Evolutionary conservation across 2,113 vertebrate species (phyloP).

Genomic region (Gallinago undulata): DNA sequence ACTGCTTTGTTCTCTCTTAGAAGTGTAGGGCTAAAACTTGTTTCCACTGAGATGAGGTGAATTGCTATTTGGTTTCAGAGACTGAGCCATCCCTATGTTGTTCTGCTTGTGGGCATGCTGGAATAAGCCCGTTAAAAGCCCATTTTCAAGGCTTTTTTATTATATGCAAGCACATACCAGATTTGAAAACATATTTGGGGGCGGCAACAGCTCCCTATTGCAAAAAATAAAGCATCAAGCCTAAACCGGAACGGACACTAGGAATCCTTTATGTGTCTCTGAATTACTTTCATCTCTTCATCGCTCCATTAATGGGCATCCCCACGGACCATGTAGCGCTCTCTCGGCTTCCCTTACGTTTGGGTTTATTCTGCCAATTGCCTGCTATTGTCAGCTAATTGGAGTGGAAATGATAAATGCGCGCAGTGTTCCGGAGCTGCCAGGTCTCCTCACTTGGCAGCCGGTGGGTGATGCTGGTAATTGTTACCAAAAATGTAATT

Average conservation of each 20-base stretch:
- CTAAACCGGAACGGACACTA: neutral
- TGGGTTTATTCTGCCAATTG: slow-evolving; percentile 40
- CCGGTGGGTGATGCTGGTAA: slow-evolving; percentile 38
- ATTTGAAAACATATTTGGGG: neutral
- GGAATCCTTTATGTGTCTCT: slow-evolving; percentile 2
- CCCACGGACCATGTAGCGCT: neutral
- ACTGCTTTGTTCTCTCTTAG: neutral
- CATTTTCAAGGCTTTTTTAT: neutral
- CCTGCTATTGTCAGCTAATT: slow-evolving; percentile 55
- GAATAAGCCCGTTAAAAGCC: neutral
- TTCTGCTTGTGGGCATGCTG: neutral
- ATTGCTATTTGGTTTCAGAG: neutral
- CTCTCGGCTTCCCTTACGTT: slow-evolving; percentile 13
- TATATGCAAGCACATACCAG: neutral
- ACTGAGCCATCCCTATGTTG: fast-evolving
- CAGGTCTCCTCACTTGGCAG: slow-evolving; percentile 56
- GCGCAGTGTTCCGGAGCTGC: slow-evolving; percentile 44
- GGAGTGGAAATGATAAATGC: slow-evolving; percentile 62
- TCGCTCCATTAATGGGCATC: neutral
- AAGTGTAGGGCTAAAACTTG: neutral
- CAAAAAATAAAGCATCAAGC: neutral
- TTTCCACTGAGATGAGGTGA: neutral
- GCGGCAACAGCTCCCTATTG: neutral
- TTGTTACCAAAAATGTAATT: slow-evolving; percentile 67
- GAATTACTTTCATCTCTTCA: slow-evolving; percentile 26